Evolutionary conservation across 2,888 invertebrate genomes (phyloP).

Genomic region (Epirrhoe alternata): DNA sequence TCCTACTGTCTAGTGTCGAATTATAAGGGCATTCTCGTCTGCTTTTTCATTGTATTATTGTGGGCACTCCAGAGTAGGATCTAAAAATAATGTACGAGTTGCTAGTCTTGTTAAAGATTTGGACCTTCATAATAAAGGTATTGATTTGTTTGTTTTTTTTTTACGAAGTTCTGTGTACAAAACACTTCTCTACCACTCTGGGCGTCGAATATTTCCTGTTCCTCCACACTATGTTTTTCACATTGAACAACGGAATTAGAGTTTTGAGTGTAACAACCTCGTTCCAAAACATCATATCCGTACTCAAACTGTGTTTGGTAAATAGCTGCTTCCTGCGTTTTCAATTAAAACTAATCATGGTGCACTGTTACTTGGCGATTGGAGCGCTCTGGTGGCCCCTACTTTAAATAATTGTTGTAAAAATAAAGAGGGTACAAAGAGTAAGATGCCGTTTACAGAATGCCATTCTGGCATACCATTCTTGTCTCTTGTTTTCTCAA

Average conservation of each 20-base stretch:
- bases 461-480: too few relatives aligned
- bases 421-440: background rate
- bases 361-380: conserved; percentile 33
- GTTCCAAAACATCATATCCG: conserved; percentile 31
- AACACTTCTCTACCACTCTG: background rate
- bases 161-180: background rate
- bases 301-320: conserved; percentile 37
- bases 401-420: background rate
- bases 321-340: conserved; percentile 40
- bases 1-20: too few relatives aligned
- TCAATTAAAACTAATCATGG: conserved; percentile 41
- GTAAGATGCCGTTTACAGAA: too few relatives aligned
- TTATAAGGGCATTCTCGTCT: too few relatives aligned
- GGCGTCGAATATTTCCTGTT: conserved; percentile 6
- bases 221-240: conserved; percentile 9
- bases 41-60: too few relatives aligned
- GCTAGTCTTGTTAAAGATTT: background rate
- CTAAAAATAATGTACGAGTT: background rate
- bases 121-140: background rate
- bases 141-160: background rate
- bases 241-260: conserved; percentile 14
- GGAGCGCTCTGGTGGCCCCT: conserved; percentile 1
- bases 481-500: too few relatives aligned
- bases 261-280: conserved; percentile 37
- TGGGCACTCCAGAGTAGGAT: too few relatives aligned